Evolutionary conservation across 1,140 invertebrate genomes (phyloP), one percentile per base, ranked within the genome.

Genomic region (Cyclargus thomasi): DNA sequence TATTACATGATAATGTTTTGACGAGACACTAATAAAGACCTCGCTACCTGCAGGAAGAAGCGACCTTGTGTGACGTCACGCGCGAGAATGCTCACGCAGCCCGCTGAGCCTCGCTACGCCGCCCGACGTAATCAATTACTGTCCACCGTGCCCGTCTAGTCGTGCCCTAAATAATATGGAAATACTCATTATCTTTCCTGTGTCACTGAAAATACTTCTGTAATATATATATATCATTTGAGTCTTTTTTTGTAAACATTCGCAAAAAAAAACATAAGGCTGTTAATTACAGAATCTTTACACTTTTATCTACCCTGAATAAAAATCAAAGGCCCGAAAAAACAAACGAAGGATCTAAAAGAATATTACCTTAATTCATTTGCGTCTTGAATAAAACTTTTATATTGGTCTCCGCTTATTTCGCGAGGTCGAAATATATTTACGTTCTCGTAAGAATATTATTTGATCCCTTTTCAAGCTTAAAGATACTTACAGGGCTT

Each of bases 371-470:
- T 59, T 20, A 20, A 59, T 59, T 11, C 55, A 18, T 59, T 20
- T 20, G 10, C 2, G 10, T 18, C 3, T 59, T 59, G 11, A 59
- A 59, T 20, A 59, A 21, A 59, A 21, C 55, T 59, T 47, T 47
- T 47, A 14, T 47, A 47, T 47, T 14, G 29, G 29, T 29, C 29
- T 29, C 29, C 29, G 14, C 14, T 47, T 47, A 14, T 47, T 47
- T 47, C 3, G 39, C 14, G 14, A 16, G 6, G 11, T 47, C 39
- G 39, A 47, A 47, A 47, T 18, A 21, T 59, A 20, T 1, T 59
- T 59, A 59, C 18, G 55, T 59, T 59, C 17, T 11, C 18, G 55
- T 21, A 20, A 59, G 55, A 55, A 55, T 55, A 55, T 59, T 59
- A 59, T 59, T 59, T 59, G 18, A 59, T 59, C 55, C 55, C 6